These are phyloP conservation scores for Ceratina australensis DNA, from an alignment of 1,140 invertebrate species.

Conservation along the genomic window DNA sequence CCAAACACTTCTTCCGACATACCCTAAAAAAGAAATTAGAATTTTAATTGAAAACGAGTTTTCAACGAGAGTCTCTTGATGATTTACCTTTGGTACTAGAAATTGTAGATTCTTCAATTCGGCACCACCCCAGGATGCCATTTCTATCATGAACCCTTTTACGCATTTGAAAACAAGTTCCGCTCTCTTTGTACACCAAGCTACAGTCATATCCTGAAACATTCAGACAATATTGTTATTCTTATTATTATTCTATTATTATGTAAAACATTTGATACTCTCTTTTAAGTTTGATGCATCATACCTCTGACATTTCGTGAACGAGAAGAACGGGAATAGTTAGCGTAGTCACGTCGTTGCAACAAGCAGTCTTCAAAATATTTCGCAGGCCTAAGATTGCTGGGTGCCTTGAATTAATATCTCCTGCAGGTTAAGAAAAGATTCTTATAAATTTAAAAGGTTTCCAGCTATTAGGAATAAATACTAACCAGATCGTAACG, in stretches of 20 bases:
- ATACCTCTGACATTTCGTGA: constrained; percentile 96
- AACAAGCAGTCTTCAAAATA: constrained; percentile 95
- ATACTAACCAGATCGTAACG: constrained; percentile 81
- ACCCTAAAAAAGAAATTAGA: constrained; percentile 83
- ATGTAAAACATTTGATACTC: no score
- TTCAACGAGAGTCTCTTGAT: not conserved
- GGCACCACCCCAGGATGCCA: constrained; percentile 94
- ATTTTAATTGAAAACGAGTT: not conserved
- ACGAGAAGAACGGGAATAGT: constrained; percentile 95
- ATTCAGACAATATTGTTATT: constrained; percentile 34
- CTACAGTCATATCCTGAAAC: constrained; percentile 94
- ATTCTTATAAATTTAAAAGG: not conserved
- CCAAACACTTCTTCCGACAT: constrained; percentile 93
- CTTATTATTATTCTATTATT: no score
- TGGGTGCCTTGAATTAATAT: constrained; percentile 97
- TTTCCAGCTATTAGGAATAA: not conserved
- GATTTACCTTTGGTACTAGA: constrained; percentile 86
- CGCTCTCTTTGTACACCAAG: constrained; percentile 96
- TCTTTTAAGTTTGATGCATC: constrained; percentile 7
- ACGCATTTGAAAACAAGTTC: constrained; percentile 99
- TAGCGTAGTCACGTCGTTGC: constrained; percentile 95
- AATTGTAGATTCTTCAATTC: constrained; percentile 94
- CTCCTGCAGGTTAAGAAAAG: constrained; percentile 80
- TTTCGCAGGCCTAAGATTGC: constrained; percentile 97
- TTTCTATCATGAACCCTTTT: constrained; percentile 99